phyloP scores from a whole-genome alignment of 2,113 vertebrate species.

The Cryptomyrus ogoouensis region DNA sequence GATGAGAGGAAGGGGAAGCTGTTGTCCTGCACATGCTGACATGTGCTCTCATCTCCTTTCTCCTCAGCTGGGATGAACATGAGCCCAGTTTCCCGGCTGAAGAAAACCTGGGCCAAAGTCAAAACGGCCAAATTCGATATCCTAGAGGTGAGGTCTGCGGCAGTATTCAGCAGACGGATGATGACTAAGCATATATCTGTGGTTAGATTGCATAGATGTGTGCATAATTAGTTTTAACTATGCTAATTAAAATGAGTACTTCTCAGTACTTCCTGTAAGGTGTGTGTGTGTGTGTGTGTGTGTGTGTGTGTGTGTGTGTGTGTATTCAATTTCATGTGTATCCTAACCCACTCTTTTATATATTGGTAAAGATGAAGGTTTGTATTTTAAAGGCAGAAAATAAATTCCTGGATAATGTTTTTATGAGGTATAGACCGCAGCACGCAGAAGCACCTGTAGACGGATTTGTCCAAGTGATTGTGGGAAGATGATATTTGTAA shows the following conservation, averaged over 20 bases:
- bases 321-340: neutral
- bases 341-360: neutral
- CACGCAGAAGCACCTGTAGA: neutral
- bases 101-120: slow-evolving; percentile 93
- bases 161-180: neutral
- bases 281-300: neutral
- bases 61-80: slow-evolving; percentile 89
- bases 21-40: slow-evolving; percentile 38
- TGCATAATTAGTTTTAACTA: neutral
- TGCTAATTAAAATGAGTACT: neutral
- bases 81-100: slow-evolving; percentile 87
- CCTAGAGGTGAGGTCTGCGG: slow-evolving; percentile 68
- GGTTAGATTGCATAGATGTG: neutral
- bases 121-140: slow-evolving; percentile 92
- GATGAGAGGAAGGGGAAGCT: slow-evolving; percentile 19
- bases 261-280: neutral
- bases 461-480: neutral
- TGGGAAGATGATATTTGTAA: neutral
- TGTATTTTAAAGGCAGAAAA: neutral
- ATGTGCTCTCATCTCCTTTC: slow-evolving; percentile 5
- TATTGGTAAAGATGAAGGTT: neutral
- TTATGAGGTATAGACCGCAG: neutral
- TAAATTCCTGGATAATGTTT: neutral
- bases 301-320: too few species aligned
- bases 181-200: too few species aligned